Evolutionary conservation across 2,797 vertebrate genomes (phyloP), one percentile per base, ranked within the genome.

Genomic region (Champsocephalus gunnari): DNA sequence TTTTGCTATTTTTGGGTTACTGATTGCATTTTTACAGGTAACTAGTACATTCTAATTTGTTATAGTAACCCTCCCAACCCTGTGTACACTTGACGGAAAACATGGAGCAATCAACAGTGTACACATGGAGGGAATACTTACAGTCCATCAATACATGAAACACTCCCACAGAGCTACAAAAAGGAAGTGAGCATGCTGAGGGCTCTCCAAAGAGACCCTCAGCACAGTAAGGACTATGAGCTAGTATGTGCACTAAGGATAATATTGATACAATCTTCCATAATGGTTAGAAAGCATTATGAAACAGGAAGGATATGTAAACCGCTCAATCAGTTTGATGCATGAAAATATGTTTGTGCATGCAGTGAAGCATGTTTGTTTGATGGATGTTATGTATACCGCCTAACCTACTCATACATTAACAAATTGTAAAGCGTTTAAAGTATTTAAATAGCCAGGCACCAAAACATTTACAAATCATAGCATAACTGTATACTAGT

Each of bases 141-240:
- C 28, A 4, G 28, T 28, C 4, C 47, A 63, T 53, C 48, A 62
- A 56, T 28, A 68, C 66, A 56, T 77, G 76, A 80, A 90, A 88
- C 82, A 60, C 24, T 47, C 49, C 28, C 70, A 71, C 58, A 7
- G 9, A 53, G 44, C 32, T 43, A 1, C 45, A n/a, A 24, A 13
- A 65, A 65, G 17, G 17, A 53, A 34, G 59, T 61, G 21, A 72
- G 54, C 43, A 43, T 61, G 50, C 16, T 43, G 10, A 56, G 64
- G 66, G 55, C 28, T 45, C 53, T 59, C 45, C 38, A 53, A 3
- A 32, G 16, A 51, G 28, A 57, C 38, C 59, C 17, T 21, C 41
- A 61, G 44, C 14, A 17, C 13, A 54, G 28, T 24, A 10, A 66
- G 24, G 53, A 14, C 1, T 38, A 38, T 38, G 34, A 38, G 34